These are phyloP conservation scores for Biston betularia DNA, from an alignment of 2,888 invertebrate species.

Conservation along the genomic window DNA sequence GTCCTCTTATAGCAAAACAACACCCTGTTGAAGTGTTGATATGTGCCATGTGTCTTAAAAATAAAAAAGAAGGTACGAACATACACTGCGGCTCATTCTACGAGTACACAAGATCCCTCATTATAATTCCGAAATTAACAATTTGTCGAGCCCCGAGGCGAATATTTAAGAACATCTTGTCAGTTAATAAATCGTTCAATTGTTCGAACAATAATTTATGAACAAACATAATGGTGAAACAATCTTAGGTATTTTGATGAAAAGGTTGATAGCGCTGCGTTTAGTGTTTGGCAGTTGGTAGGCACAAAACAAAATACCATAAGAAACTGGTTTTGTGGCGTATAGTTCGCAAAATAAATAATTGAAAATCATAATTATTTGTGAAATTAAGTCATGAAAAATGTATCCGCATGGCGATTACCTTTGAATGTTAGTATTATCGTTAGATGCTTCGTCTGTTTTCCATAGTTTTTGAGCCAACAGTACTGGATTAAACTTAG, in stretches of 20 bases:
- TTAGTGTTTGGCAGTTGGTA: constrained; percentile 62
- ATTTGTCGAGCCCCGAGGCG: constrained; percentile 59
- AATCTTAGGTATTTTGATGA: constrained; percentile 73
- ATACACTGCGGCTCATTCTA: constrained; percentile 12
- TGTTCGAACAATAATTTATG: constrained; percentile 44
- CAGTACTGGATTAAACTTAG: too few relatives aligned
- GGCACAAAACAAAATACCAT: constrained; percentile 63
- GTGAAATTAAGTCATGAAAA: not conserved
- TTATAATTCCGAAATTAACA: constrained; percentile 62
- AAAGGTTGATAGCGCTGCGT: constrained; percentile 67
- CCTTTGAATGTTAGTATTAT: too few relatives aligned
- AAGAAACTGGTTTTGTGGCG: constrained; percentile 67
- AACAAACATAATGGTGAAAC: constrained; percentile 61
- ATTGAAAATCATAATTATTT: not conserved
- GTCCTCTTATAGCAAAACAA: too few relatives aligned
- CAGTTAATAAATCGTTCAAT: constrained; percentile 70
- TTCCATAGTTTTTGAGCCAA: too few relatives aligned
- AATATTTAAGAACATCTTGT: constrained; percentile 61
- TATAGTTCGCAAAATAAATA: constrained; percentile 59
- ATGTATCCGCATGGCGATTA: too few relatives aligned
- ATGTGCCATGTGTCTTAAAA: too few relatives aligned
- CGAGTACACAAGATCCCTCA: constrained; percentile 37
- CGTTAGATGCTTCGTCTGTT: too few relatives aligned
- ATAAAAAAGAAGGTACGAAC: not conserved
- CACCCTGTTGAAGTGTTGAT: too few relatives aligned